Evolutionary conservation across 2,888 invertebrate species (phyloP), one percentile per base, ranked within the genome.

Genomic region (Chrysodeixis includens): DNA sequence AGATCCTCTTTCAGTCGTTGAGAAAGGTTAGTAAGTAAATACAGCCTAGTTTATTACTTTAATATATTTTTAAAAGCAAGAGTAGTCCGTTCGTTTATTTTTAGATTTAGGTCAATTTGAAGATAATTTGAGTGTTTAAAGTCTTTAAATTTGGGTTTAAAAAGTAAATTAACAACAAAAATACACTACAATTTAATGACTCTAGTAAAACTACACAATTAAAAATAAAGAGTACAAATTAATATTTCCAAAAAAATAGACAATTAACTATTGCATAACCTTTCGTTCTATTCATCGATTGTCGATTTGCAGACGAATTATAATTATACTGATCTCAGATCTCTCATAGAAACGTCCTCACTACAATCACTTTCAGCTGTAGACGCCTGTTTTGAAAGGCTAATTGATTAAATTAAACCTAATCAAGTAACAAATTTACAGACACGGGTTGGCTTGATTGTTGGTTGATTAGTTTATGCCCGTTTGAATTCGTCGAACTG

Each of bases 381-480:
- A 66, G 61, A 35, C 30, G 26, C 32, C 32, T 75, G 58, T 71
- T 72, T 74, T 66, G 66, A 68, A 66, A 71, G 64, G 60, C 54
- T 57, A 59, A 62, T 35, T n/a, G 57, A 51, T 30, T 56, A 26
- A 68, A 65, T 80, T 78, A 26, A 26, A 76, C 66, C 56, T 66
- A 80, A 80, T 78, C 79, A 79, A 82, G 74, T 75, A 78, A 74
- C 63, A 73, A 73, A 74, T 79, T 81, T 74, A 74, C 74, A 76
- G 69, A 71, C 76, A 69, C 66, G 79, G 82, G 75, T 82, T 78
- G 56, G 56, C 63, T 69, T 81, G 81, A 81, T 82, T 83, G 85
- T 81, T 78, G 58, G 65, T 80, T 83, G 82, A 86, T 86, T 85
- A 82, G 73, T 80, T 82, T 76, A 76, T 70, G 70, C 64, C 72